Evolutionary conservation across 2,797 vertebrate genomes (phyloP).

Genomic region (Clarias fuscus): DNA sequence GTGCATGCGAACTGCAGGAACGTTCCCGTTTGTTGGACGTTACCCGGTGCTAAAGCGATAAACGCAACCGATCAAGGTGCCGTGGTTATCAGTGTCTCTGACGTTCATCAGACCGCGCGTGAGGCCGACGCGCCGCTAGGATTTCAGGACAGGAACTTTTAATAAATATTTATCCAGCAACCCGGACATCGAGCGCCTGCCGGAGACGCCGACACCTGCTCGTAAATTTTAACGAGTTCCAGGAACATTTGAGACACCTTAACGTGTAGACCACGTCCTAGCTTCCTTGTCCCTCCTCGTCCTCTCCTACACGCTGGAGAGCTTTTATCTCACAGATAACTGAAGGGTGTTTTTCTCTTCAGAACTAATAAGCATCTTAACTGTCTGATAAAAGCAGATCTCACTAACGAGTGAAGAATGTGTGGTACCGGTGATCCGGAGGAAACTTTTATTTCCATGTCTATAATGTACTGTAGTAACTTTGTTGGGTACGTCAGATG

Average conservation of each 20-base stretch:
- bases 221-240: background rate
- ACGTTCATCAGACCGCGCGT: background rate
- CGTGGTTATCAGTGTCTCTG: background rate
- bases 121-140: background rate
- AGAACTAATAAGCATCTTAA: background rate
- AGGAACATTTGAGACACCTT: no score
- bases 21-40: background rate
- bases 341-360: background rate
- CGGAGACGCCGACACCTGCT: background rate
- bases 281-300: background rate
- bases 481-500: no score
- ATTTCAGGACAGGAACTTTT: background rate
- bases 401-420: no score
- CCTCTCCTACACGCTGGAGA: no score
- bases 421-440: no score
- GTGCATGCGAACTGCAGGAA: background rate
- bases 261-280: background rate
- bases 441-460: no score
- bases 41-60: background rate
- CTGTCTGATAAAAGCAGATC: no score
- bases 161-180: background rate
- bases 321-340: constrained; percentile 13
- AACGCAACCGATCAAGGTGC: background rate
- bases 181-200: background rate
- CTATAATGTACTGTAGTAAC: no score